Evolutionary conservation across 35 echinoderm and acorn worm genomes (phyloP).

Genomic region (Acanthaster planci): DNA sequence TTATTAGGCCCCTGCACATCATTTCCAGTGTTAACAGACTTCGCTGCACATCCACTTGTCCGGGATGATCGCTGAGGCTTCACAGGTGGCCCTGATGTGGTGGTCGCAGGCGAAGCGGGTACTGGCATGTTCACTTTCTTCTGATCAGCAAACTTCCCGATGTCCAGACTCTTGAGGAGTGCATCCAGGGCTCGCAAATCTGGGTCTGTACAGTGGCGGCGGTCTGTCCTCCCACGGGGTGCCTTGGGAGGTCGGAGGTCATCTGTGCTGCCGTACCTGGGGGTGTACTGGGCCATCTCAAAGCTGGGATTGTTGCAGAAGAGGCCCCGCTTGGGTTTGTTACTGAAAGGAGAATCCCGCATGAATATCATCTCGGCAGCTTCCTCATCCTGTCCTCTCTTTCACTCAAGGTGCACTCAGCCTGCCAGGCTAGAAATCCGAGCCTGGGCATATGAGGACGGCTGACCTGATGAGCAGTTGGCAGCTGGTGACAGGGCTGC

Average conservation of each 20-base stretch:
- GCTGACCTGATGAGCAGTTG: background rate
- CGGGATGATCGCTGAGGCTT: background rate
- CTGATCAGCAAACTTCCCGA: background rate
- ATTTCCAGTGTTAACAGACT: background rate
- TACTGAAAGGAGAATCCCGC: constrained; percentile 36
- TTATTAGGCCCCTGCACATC: background rate
- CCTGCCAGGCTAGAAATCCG: background rate
- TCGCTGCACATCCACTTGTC: background rate
- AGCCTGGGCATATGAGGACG: background rate
- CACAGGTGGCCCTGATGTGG: background rate
- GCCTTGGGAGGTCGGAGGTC: constrained; percentile 34
- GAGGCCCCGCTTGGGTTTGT: constrained; percentile 31
- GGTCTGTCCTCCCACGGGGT: constrained; percentile 5
- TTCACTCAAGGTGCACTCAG: background rate
- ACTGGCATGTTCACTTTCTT: background rate
- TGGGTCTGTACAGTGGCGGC: background rate
- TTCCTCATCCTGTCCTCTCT: background rate
- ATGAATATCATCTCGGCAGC: constrained; percentile 42
- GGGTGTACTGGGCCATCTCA: constrained; percentile 71
- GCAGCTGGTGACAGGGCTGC: background rate
- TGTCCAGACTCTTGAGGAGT: background rate
- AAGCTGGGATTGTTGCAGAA: constrained; percentile 69
- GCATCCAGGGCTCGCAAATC: background rate
- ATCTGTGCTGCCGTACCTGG: constrained; percentile 43
- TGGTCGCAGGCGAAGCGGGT: background rate